These are phyloP conservation scores for Hoplodrina ambigua DNA, from an alignment of 2,888 invertebrate genomes.

Conservation along the genomic window DNA sequence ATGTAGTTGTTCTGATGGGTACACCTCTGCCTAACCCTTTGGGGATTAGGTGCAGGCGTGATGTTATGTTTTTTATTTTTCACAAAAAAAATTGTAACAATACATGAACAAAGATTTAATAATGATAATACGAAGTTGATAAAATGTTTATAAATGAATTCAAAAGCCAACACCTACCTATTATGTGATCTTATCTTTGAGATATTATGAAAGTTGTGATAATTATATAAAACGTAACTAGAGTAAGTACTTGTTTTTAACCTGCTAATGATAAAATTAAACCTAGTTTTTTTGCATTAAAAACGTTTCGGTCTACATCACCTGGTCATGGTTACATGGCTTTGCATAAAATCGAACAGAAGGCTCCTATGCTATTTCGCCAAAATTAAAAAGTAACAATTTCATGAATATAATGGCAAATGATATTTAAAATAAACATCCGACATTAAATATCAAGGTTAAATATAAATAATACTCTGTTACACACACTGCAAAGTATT, in stretches of 20 bases:
- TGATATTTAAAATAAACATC: conserved; percentile 12
- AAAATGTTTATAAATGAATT: background rate
- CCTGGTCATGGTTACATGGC: conserved; percentile 32
- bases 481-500: background rate
- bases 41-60: no score
- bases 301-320: conserved; percentile 42
- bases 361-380: background rate
- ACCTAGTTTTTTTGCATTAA: background rate
- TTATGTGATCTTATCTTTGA: background rate
- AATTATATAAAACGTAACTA: background rate
- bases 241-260: background rate
- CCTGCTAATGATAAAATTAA: background rate
- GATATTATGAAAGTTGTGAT: conserved; percentile 6
- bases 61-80: no score
- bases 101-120: background rate
- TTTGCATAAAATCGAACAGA: conserved; percentile 23
- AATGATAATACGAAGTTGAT: background rate
- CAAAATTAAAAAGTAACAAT: background rate
- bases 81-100: no score
- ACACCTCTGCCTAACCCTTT: no score
- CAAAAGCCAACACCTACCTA: background rate
- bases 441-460: background rate
- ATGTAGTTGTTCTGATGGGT: no score
- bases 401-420: background rate
- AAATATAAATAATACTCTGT: background rate